phyloP scores from a whole-genome alignment of 2,888 invertebrate species.

The Harmothoe impar region DNA sequence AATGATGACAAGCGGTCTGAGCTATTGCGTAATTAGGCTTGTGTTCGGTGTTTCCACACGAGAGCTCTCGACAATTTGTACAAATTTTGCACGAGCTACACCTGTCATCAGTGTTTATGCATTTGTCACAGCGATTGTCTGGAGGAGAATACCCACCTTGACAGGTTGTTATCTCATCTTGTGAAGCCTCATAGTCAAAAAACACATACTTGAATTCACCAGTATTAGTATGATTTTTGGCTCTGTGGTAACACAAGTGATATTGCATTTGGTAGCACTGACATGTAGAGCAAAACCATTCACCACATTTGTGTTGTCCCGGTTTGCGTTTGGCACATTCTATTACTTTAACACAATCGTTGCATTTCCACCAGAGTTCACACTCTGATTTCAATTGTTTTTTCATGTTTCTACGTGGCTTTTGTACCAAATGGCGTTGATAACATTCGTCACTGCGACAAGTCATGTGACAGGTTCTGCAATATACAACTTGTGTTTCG shows the following conservation, averaged over 20 bases:
- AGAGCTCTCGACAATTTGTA: neutral
- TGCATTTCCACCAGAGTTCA: conserved; percentile 31
- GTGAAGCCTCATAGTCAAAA: neutral
- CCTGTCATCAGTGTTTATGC: neutral
- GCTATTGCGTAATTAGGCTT: conserved; percentile 30
- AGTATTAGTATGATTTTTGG: neutral
- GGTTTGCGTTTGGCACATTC: neutral
- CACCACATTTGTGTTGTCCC: conserved; percentile 19
- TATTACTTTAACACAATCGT: neutral
- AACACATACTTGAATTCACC: neutral
- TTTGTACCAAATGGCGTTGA: neutral
- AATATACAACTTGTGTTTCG: neutral
- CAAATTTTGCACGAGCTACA: neutral
- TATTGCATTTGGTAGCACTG: neutral
- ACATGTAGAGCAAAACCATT: conserved; percentile 13
- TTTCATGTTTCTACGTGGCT: neutral
- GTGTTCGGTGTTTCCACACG: neutral
- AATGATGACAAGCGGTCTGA: neutral
- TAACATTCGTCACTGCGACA: conserved; percentile 37
- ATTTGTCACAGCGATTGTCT: neutral
- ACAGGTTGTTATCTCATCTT: neutral
- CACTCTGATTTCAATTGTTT: conserved; percentile 13
- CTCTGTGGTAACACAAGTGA: conserved; percentile 26
- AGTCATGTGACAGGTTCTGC: neutral
- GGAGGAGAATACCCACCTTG: neutral